These are phyloP conservation scores for Drosophila cracens DNA, from an alignment of 2,888 invertebrate genomes.

Conservation along the genomic window DNA sequence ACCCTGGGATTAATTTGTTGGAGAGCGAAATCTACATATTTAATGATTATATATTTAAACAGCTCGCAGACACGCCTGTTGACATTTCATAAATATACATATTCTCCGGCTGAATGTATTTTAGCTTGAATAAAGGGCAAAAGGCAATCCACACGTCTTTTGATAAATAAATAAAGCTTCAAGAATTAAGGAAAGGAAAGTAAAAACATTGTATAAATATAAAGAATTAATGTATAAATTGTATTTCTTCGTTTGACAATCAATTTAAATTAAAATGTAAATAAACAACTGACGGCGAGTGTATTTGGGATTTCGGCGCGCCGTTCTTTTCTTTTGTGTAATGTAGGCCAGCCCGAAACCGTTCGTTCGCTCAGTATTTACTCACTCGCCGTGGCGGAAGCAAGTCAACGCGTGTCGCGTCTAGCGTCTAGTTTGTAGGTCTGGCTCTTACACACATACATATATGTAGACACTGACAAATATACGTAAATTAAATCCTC, in stretches of 20 bases:
- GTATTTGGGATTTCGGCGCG: slow-evolving; percentile 14
- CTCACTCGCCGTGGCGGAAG: slow-evolving; percentile 34
- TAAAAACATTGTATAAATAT: not conserved
- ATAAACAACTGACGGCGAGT: slow-evolving; percentile 8
- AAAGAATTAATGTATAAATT: not conserved
- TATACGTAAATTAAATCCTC: slow-evolving; percentile 15
- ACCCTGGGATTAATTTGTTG: slow-evolving; percentile 5
- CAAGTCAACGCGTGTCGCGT: slow-evolving; percentile 22
- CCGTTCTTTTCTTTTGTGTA: not conserved
- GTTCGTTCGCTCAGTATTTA: slow-evolving; percentile 48
- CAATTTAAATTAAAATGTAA: slow-evolving; percentile 7
- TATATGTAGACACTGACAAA: not conserved
- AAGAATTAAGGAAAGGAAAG: not conserved
- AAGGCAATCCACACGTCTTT: not conserved
- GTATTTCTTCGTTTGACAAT: not conserved
- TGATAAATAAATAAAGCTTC: not conserved
- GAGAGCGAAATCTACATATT: slow-evolving; percentile 1
- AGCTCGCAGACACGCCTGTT: not conserved
- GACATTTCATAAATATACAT: not conserved
- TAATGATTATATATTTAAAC: slow-evolving; percentile 14
- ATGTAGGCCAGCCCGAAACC: slow-evolving; percentile 10
- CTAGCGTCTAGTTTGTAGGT: slow-evolving; percentile 1
- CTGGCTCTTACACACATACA: not conserved
- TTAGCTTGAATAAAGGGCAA: not conserved
- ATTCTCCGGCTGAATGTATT: not conserved